Conservation (phyloP, 2,797 vertebrate genomes). For the Acanthiza pusilla region DNA sequence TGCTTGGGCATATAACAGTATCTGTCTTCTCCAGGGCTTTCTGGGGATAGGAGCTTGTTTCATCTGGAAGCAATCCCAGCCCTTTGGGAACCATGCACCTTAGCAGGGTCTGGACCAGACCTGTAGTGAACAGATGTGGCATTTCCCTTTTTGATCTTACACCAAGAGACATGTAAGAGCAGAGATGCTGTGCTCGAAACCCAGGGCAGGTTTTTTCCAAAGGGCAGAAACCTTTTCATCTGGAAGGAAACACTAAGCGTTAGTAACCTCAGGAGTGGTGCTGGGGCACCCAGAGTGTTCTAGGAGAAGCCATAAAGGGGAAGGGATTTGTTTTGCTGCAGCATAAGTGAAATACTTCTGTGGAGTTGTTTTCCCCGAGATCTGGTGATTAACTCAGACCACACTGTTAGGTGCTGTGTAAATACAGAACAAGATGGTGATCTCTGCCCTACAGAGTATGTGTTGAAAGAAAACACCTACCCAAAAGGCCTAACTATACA, state of each 20-base stretch:
- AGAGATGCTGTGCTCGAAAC: not conserved
- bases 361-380: not conserved
- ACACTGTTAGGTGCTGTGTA: not conserved
- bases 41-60: not conserved
- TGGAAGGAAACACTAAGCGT: not conserved
- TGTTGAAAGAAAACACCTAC: not conserved
- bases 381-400: not conserved
- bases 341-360: not conserved
- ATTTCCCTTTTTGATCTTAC: not conserved
- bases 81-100: not conserved
- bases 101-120: not conserved
- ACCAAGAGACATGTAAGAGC: not conserved
- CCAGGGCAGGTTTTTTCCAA: constrained; percentile 7
- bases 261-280: not conserved
- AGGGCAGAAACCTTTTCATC: not conserved
- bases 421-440: not conserved
- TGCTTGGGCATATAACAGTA: not conserved
- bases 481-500: not conserved
- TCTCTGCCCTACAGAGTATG: not conserved
- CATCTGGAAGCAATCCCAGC: not conserved
- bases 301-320: not conserved
- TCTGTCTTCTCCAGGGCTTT: not conserved
- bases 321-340: not conserved
- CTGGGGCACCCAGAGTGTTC: not conserved
- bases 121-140: not conserved